Base-by-base conservation (phyloP, 2,888 invertebrate species). In the Cyclophora punctaria region DNA sequence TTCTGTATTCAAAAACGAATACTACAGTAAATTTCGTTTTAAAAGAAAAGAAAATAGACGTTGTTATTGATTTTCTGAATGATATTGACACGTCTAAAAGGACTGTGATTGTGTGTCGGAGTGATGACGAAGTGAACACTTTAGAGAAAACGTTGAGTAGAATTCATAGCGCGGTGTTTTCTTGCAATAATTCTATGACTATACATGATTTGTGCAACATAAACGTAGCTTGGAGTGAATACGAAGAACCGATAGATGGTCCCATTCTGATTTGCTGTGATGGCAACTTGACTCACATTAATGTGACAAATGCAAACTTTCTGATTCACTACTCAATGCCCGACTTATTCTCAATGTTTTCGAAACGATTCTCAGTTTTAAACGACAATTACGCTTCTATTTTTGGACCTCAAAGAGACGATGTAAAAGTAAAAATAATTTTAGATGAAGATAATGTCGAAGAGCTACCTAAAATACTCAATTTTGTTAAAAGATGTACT, bases 251-350 rank as follows among this genome's bases (percentile, higher is more conserved):
- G 4, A 33, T 77, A 3, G 57, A 69, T 5, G 88, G 88, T 43
- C 83, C 90, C 35, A 75, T 92, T 53, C 76, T 95, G 7, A 81
- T 96, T 4, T 92, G 93, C 63, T 92, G 92, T n/a, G 95, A 96
- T 71, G 83, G 84, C 7, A 89, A 91, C 62, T 80, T 94, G 48
- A 81, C 81, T 0, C 90, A 92, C 57, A 67, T 95, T 48, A 88
- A 90, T 52, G 82, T 95, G 4, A 91, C 90, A 0, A 89, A 93
- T 70, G 93, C 93, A 0, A 85, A 90, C 47, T 87, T 91, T 62
- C 76, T 96, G 35, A 86, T 96, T 7, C 94, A 95, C 71, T 95
- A 91, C 75, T 93, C 94, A 2, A 73, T 95, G 58, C 92, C 94
- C 0, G 66, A 78, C 35, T 79, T 89, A 0, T 93, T 92, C 75